Conservation (phyloP, 2,113 vertebrate species). For the Macrotus californicus region DNA sequence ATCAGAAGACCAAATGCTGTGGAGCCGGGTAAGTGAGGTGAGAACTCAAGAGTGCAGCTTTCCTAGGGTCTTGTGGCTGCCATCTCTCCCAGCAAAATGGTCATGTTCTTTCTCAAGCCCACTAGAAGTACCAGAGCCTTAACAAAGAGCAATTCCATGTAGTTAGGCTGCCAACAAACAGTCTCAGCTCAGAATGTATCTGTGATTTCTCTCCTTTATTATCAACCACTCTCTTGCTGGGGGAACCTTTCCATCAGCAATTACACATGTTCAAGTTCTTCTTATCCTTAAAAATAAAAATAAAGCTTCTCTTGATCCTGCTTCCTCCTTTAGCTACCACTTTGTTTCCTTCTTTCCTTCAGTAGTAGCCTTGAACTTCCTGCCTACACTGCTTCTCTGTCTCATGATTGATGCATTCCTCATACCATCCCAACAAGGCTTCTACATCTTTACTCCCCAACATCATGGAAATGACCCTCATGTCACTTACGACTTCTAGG, state of each 20-base stretch:
- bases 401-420: background rate
- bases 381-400: no score
- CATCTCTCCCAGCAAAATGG: background rate
- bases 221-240: background rate
- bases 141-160: background rate
- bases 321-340: background rate
- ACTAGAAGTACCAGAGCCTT: background rate
- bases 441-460: background rate
- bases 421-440: background rate
- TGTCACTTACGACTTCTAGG: background rate
- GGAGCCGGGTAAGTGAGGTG: accelerated
- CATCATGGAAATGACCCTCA: background rate
- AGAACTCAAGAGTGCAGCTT: background rate
- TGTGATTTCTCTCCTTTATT: background rate
- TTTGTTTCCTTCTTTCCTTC: background rate
- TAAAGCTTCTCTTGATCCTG: background rate
- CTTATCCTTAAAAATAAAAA: background rate
- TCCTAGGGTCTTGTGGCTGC: background rate
- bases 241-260: background rate
- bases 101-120: background rate
- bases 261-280: background rate
- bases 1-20: background rate
- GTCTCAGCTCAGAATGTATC: background rate
- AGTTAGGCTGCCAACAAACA: background rate
- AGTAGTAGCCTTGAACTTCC: background rate